A percentile compares a stretch with the other conserved stretches of the same genome.
Conservation (phyloP, 2,888 invertebrate genomes). For the Ypsolopha scabrella region DNA sequence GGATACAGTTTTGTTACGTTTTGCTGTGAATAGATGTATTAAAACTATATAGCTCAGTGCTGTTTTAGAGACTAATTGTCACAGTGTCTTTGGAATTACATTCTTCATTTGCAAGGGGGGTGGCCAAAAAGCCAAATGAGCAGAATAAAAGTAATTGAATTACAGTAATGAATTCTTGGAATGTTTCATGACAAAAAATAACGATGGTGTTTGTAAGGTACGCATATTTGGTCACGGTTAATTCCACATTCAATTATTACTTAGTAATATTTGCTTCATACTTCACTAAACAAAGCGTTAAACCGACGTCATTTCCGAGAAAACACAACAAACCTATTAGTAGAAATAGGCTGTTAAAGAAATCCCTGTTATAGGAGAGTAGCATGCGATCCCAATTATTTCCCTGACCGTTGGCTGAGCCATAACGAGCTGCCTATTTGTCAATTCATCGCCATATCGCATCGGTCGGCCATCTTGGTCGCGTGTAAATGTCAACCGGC, state of each 20-base stretch:
- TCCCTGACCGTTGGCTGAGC: constrained; percentile 1
- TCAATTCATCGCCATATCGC: constrained; percentile 59
- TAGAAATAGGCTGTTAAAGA: background rate
- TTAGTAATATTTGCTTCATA: background rate
- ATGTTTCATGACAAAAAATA: too few relatives aligned
- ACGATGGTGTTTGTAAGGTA: too few relatives aligned
- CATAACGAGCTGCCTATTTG: constrained; percentile 35
- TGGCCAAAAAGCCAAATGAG: background rate
- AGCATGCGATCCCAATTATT: constrained; percentile 11
- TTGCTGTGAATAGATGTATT: background rate
- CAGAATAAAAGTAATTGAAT: background rate
- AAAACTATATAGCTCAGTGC: background rate
- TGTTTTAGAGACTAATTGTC: background rate
- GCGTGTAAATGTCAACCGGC: constrained; percentile 63
- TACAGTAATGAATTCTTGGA: background rate
- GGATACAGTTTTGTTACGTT: too few relatives aligned
- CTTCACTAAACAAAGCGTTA: background rate
- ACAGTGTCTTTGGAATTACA: too few relatives aligned
- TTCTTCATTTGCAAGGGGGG: too few relatives aligned
- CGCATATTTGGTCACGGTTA: too few relatives aligned
- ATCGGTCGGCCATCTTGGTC: constrained; percentile 55
- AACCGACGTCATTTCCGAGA: background rate
- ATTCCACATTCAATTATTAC: too few relatives aligned
- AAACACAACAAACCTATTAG: background rate
- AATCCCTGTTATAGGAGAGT: background rate